These are phyloP conservation scores for Tenthredo scrophulariae DNA, from an alignment of 2,888 invertebrate genomes.

Conservation along the genomic window DNA sequence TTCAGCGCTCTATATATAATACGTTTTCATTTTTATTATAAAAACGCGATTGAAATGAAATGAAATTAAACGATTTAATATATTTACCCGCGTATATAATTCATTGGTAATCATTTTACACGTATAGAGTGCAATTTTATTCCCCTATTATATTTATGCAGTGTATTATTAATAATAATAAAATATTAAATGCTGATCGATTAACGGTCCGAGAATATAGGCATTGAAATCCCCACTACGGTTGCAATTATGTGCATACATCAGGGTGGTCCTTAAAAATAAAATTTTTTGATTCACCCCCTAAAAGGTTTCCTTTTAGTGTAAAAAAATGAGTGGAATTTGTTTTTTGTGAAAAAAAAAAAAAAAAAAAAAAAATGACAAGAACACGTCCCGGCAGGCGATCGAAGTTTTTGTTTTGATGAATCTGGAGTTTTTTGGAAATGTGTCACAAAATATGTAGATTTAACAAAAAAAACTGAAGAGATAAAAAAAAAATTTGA, in stretches of 20 bases:
- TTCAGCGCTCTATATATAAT: neutral
- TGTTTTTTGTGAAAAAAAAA: too few relatives aligned
- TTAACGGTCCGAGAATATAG: neutral
- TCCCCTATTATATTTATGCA: neutral
- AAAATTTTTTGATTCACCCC: too few relatives aligned
- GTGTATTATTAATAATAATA: neutral
- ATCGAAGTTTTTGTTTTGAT: too few relatives aligned
- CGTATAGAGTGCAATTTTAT: neutral
- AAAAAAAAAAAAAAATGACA: too few relatives aligned
- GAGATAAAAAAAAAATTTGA: too few relatives aligned
- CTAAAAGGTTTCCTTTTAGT: too few relatives aligned
- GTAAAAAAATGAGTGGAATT: too few relatives aligned
- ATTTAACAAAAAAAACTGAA: too few relatives aligned
- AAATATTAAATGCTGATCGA: neutral
- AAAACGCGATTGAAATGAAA: neutral
- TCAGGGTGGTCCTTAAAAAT: too few relatives aligned
- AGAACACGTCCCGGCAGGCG: too few relatives aligned
- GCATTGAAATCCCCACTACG: slow-evolving; percentile 2
- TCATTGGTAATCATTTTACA: neutral
- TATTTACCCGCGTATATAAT: neutral
- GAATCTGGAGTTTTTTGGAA: too few relatives aligned
- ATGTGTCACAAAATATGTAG: too few relatives aligned
- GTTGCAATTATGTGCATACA: neutral
- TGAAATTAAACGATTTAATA: neutral
- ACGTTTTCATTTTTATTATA: neutral